A percentile compares a stretch with the other conserved stretches of the same genome.
These are phyloP conservation scores for Poliocrania exsul DNA, from an alignment of 2,797 vertebrate species.

Conservation along the genomic window DNA sequence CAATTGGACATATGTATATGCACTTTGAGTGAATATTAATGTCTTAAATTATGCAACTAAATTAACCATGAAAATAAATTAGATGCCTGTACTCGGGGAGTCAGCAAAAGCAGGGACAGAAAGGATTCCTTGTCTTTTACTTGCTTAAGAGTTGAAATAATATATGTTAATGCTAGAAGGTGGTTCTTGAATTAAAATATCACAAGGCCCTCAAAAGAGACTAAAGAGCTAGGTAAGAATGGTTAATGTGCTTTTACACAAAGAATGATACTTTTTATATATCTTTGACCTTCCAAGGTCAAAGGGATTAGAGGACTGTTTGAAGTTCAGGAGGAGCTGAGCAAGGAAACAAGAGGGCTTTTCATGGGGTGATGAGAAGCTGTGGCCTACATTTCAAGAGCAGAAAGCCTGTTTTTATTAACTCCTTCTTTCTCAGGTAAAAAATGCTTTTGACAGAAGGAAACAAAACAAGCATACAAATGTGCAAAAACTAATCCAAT, in stretches of 20 bases:
- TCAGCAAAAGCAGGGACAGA: background rate
- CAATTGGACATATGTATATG: background rate
- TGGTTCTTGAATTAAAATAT: conserved; percentile 43
- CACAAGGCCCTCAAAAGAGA: conserved; percentile 14
- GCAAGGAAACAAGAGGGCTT: conserved; percentile 65
- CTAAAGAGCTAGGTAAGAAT: conserved; percentile 52
- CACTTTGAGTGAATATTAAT: background rate
- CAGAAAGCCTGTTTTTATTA: conserved; percentile 66
- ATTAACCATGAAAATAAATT: background rate
- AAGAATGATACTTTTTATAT: conserved; percentile 73
- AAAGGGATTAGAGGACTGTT: conserved; percentile 67
- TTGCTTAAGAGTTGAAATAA: background rate
- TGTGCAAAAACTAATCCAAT: background rate
- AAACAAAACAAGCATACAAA: conserved; percentile 17
- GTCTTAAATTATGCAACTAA: background rate
- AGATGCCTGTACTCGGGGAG: background rate
- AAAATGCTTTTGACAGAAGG: conserved; percentile 33
- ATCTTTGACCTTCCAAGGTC: conserved; percentile 70
- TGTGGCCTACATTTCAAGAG: conserved; percentile 58
- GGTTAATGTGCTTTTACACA: conserved; percentile 65
- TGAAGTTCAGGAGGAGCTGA: conserved; percentile 69
- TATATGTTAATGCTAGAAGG: background rate
- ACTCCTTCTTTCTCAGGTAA: conserved; percentile 65
- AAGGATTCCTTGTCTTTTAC: background rate
- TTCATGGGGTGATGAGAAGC: conserved; percentile 69